Evolutionary conservation across 1,140 invertebrate genomes (phyloP), one percentile per base, ranked within the genome.

Genomic region (Mylabris phalerata): DNA sequence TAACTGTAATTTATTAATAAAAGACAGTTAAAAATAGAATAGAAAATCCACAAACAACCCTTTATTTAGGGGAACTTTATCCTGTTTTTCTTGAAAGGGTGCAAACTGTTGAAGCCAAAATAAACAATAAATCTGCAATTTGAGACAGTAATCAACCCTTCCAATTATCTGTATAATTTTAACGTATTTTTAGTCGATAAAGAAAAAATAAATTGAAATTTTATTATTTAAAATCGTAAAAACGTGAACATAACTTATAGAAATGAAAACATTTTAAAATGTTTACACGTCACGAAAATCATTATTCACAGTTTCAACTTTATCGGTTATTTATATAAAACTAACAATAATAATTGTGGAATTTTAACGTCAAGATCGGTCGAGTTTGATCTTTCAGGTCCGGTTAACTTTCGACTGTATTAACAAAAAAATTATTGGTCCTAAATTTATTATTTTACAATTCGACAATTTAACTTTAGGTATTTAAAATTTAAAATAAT

Each of bases 251-350:
- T 19, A 50, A 39, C 48, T 11, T 50, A 50, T 7, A 32, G 40
- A 50, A 50, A 39, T 39, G 40, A 48, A 50, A 50, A 50, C 48
- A 50, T 50, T 50, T 50, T 50, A 50, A 50, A 50, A 50, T 50
- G 48, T 50, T 50, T 50, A 48, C 47, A 32, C 26, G 47, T 48
- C 38, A 19, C 19, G 47, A 27, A 48, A 32, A 13, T 11, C 47
- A 48, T 48, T 48, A 48, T 48, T 48, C 38, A 48, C 47, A 48
- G 38, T 25, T 11, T 48, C 38, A 19, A 19, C 38, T 48, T 48
- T 48, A 48, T 48, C 32, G 48, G 48, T 50, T 50, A 27, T 50
- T 50, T 39, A 4, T 10, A 27, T 39, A 11, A 50, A 50, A 27
- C 27, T 50, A 50, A 50, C 48, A 50, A 50, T 50, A 50, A 50